phyloP scores from a whole-genome alignment of 2,113 vertebrate genomes.

The Notarius lentiginosus region DNA sequence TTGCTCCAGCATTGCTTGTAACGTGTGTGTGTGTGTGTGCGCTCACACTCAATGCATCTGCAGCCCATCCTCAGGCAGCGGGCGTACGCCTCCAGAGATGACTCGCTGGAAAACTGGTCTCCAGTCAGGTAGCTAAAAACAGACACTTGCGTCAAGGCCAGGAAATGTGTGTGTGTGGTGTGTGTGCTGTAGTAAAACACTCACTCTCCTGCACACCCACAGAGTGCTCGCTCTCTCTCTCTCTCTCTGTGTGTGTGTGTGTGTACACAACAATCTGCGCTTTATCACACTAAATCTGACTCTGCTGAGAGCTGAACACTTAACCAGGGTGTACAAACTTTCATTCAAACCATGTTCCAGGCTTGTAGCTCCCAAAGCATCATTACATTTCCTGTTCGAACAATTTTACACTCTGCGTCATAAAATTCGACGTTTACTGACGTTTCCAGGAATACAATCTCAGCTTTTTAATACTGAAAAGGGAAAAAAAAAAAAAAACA shows the following conservation, averaged over 20 bases:
- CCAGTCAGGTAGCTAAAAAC: conserved; percentile 92
- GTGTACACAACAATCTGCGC: conserved; percentile 15
- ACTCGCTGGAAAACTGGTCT: conserved; percentile 98
- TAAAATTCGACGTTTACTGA: no score
- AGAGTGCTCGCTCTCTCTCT: not conserved
- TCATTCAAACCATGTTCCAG: conserved; percentile 53
- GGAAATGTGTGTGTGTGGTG: not conserved
- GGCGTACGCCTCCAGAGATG: conserved; percentile 94
- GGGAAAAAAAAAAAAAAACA: no score
- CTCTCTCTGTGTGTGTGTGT: no score
- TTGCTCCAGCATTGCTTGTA: not conserved
- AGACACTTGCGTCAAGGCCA: conserved; percentile 53
- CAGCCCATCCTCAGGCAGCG: conserved; percentile 97
- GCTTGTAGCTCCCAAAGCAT: conserved; percentile 4
- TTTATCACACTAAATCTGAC: not conserved
- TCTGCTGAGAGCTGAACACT: not conserved
- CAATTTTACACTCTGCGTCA: no score
- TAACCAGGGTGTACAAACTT: conserved; percentile 46
- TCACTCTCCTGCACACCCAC: conserved; percentile 8
- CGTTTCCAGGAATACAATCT: no score
- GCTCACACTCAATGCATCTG: conserved; percentile 93
- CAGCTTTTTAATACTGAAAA: no score
- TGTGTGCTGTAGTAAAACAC: not conserved
- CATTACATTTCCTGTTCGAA: no score
- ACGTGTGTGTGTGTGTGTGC: not conserved